Evolutionary conservation across 2,888 invertebrate species (phyloP).

Genomic region (Synanthedon formicaeformis): DNA sequence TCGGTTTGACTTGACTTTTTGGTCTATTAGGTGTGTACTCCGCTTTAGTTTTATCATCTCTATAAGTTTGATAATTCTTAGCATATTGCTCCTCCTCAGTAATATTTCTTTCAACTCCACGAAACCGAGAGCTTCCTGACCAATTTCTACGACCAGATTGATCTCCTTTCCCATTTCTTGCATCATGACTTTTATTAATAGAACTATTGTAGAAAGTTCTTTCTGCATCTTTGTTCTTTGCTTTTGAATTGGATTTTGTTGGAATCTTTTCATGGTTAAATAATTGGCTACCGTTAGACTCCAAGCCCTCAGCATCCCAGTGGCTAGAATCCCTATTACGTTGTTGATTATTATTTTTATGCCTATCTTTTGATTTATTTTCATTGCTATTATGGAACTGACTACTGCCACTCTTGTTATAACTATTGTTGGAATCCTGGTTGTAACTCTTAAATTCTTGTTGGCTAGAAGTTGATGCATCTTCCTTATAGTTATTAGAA

Average conservation of each 20-base stretch:
- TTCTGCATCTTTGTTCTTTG: conserved; percentile 40
- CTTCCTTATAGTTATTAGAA: neutral
- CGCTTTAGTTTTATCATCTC: conserved; percentile 29
- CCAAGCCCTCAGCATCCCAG: neutral
- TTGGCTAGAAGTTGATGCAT: neutral
- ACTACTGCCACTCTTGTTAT: conserved; percentile 8
- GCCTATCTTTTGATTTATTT: neutral
- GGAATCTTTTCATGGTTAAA: conserved; percentile 32
- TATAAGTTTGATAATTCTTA: conserved; percentile 36
- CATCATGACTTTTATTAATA: conserved; percentile 45
- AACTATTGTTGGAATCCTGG: conserved; percentile 15
- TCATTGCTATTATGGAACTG: neutral
- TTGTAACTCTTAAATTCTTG: conserved; percentile 5
- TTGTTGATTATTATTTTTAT: conserved; percentile 8
- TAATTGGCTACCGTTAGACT: neutral
- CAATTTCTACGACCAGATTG: conserved; percentile 35
- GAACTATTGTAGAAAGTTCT: conserved; percentile 56
- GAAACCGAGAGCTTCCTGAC: conserved; percentile 42
- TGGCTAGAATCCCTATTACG: conserved; percentile 3
- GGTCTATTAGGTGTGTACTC: neutral
- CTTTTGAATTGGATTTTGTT: conserved; percentile 35
- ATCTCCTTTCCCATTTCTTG: conserved; percentile 23
- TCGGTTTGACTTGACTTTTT: neutral
- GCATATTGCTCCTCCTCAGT: conserved; percentile 59
- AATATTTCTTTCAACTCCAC: conserved; percentile 32